Evolutionary conservation across 2,113 vertebrate genomes (phyloP).

Genomic region (Nycticorax nycticorax): DNA sequence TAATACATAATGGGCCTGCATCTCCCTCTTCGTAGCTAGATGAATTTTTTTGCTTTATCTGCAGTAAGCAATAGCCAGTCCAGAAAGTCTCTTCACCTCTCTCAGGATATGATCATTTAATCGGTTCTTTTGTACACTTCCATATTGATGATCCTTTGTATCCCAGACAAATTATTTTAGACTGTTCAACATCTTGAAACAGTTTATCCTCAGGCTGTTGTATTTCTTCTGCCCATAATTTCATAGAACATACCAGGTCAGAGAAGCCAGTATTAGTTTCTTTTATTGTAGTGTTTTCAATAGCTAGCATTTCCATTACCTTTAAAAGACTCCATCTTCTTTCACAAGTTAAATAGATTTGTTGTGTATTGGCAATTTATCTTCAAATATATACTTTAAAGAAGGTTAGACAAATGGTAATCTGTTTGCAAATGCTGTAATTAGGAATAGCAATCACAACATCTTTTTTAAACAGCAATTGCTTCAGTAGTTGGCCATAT

Average conservation of each 20-base stretch:
- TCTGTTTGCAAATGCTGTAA: slow-evolving; percentile 7
- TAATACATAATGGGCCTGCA: not conserved
- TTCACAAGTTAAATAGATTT: not conserved
- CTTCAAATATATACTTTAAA: not conserved
- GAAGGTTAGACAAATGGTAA: not conserved
- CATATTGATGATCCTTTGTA: not conserved
- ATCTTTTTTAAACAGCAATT: not conserved
- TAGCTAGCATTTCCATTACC: not conserved
- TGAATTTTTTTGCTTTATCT: not conserved
- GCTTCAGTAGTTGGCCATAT: not conserved
- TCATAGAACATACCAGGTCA: not conserved
- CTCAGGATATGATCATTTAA: not conserved
- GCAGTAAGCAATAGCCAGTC: not conserved
- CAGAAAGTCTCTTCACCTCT: not conserved
- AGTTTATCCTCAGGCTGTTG: not conserved
- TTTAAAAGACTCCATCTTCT: not conserved
- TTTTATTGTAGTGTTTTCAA: not conserved
- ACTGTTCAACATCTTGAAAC: not conserved
- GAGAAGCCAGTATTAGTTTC: not conserved
- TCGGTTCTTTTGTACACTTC: not conserved
- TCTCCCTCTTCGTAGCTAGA: not conserved
- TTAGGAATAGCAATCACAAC: not conserved
- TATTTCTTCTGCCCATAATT: not conserved
- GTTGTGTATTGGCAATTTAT: not conserved
- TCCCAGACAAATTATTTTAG: not conserved